Conservation (phyloP, 2,888 invertebrate genomes). For the Synergus gifuensis region DNA sequence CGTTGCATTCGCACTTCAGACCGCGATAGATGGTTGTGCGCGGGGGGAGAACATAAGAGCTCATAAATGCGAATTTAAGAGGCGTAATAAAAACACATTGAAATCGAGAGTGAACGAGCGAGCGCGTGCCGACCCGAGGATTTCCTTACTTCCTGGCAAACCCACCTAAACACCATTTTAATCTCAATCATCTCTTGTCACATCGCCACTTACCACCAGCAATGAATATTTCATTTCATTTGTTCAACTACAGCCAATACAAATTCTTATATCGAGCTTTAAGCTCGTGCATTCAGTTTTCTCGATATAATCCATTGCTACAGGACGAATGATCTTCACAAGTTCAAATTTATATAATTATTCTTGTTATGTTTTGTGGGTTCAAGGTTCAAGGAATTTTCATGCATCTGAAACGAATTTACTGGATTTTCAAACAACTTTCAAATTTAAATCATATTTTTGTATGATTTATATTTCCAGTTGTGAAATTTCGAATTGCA, state of each 20-base stretch:
- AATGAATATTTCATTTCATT: conserved; percentile 5
- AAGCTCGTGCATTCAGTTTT: no score
- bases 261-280: no score
- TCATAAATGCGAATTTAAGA: conserved; percentile 79
- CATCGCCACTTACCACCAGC: neutral
- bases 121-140: conserved; percentile 68
- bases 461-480: no score
- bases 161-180: conserved; percentile 22
- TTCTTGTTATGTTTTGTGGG: no score
- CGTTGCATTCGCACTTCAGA: conserved; percentile 59
- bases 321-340: no score
- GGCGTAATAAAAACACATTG: conserved; percentile 78
- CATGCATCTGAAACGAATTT: no score
- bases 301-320: no score
- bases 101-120: conserved; percentile 77
- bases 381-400: no score
- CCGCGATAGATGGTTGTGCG: conserved; percentile 58
- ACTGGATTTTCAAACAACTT: no score
- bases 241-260: neutral
- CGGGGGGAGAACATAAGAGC: conserved; percentile 75
- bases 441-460: no score
- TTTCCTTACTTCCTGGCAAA: conserved; percentile 59
- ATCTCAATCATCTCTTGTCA: neutral
- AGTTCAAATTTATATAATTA: no score
- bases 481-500: no score